Base-by-base conservation (phyloP, 2,888 invertebrate genomes). In the Diogma glabrata region DNA sequence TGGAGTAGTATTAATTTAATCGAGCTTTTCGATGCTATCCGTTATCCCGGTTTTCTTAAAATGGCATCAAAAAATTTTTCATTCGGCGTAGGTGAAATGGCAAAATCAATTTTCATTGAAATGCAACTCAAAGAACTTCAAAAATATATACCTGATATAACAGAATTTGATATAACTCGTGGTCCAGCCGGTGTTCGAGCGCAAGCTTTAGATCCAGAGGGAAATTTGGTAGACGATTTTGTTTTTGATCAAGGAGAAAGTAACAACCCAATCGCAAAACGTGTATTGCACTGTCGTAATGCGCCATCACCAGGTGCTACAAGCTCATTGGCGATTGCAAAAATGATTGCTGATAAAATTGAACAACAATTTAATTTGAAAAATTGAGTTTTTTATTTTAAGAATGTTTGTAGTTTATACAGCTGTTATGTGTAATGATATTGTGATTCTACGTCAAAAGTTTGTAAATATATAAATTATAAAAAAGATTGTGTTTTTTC, bases 241-340 rank as follows among this genome's bases (percentile, higher is more conserved):
- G 85, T 95, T 4, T 97, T 99, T 67, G 95, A 97, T 69, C 78
- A 77, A 47, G 87, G 86, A 12, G 73, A 72, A 33, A 80, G 84
- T 2, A 72, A 74, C 2, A 74, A 90, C 7, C 81, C 84, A 1
- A 71, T 93, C 14, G 84, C 85, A 1, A 76, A 79, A 53, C 76
- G 88, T 58, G 82, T 97, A 45, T 70, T 99, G 30, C 99, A 99
- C 65, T 93, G 96, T 59, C 78, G 99, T 51, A 99, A 99, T 73
- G 95, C 95, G 1, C 97, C 99, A 0, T 95, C 95, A 1, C 99
- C 99, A 0, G 99, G 89, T 0, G 97, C 97, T 0, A 99, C 99
- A 0, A 95, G 95, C 53, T 91, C 92, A 5, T 74, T 99, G 59
- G 89, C 97, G 23, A 99, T 99, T 57, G 95, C 94, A 0, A 83